phyloP scores from a whole-genome alignment of 2,113 vertebrate species.

The Chunga burmeisteri region DNA sequence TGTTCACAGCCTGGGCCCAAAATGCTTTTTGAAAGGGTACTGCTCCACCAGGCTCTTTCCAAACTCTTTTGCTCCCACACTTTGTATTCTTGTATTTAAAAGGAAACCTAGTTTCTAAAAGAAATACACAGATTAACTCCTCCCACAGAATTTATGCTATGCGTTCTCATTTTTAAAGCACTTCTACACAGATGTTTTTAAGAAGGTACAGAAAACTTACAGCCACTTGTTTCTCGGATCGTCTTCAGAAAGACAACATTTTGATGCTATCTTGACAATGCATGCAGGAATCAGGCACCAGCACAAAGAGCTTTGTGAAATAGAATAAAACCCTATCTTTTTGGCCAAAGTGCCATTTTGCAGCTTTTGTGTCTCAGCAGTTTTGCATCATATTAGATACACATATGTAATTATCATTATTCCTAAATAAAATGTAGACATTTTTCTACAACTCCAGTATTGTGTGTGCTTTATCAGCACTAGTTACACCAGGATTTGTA shows the following conservation, averaged over 20 bases:
- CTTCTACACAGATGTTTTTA: background rate
- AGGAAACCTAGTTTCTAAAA: background rate
- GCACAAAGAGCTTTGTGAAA: background rate
- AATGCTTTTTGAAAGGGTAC: background rate
- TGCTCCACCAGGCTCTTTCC: background rate
- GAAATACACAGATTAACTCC: background rate
- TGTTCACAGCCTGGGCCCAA: background rate
- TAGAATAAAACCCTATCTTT: background rate
- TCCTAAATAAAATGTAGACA: background rate
- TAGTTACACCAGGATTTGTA: background rate
- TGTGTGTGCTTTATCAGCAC: background rate
- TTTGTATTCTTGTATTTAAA: background rate
- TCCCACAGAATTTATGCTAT: background rate
- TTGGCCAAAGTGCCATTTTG: background rate
- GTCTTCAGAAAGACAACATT: background rate
- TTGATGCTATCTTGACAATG: background rate
- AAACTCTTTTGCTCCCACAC: background rate
- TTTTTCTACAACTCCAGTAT: background rate
- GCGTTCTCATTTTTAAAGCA: background rate
- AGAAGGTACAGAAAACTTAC: background rate
- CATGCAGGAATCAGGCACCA: background rate
- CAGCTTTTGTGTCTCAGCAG: background rate
- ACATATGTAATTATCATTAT: background rate
- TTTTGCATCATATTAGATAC: background rate
- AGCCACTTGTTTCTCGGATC: background rate